A percentile compares a stretch with the other conserved stretches of the same genome.
Evolutionary conservation across 2,113 vertebrate species (phyloP).

Genomic region (Pelusios castaneus): DNA sequence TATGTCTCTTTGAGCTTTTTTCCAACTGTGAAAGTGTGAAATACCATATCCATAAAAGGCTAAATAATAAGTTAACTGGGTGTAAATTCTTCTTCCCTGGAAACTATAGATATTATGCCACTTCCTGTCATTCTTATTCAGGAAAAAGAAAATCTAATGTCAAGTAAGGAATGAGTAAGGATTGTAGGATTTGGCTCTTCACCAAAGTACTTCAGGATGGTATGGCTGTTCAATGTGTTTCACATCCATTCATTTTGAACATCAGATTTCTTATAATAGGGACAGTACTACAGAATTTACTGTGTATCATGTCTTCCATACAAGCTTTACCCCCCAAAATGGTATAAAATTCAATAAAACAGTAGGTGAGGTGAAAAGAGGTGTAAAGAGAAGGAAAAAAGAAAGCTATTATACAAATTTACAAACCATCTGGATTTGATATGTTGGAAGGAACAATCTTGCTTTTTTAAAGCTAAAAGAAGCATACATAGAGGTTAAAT

Average conservation of each 20-base stretch:
- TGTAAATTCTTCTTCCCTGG: neutral
- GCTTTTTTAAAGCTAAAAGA: neutral
- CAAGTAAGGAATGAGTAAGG: neutral
- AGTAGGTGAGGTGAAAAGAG: neutral
- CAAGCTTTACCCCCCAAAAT: neutral
- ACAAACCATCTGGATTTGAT: neutral
- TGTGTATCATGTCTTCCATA: neutral
- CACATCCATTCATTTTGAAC: neutral
- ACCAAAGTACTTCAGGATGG: neutral
- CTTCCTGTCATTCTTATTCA: neutral
- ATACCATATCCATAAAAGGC: neutral
- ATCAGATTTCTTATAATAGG: neutral
- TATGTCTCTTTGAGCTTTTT: neutral
- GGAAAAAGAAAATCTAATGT: neutral
- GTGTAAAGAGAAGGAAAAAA: neutral
- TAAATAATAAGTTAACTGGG: neutral
- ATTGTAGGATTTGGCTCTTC: neutral
- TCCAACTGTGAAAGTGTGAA: neutral
- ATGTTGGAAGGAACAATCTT: neutral
- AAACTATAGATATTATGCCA: fast-evolving
- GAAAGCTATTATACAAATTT: neutral
- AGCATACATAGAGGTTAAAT: neutral
- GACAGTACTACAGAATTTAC: neutral
- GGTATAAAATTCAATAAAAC: neutral
- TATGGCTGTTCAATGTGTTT: neutral